A percentile compares a stretch with the other conserved stretches of the same genome.
Evolutionary conservation across 2,797 vertebrate genomes (phyloP).

Genomic region (Varecia variegata): DNA sequence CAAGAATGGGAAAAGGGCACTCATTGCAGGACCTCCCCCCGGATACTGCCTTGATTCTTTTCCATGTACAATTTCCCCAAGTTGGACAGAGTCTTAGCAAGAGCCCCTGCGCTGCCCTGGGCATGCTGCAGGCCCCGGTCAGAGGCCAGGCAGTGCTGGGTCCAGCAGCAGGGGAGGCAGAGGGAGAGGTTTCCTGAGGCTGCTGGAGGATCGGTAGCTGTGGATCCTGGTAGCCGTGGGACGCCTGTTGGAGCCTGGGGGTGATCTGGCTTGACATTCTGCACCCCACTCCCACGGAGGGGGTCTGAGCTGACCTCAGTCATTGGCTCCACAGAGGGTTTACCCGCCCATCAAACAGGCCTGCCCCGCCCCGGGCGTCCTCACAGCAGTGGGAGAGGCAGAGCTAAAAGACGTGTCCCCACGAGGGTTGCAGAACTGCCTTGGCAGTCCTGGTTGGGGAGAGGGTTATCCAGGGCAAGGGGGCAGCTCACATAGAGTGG

Average conservation of each 20-base stretch:
- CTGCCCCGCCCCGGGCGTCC: neutral
- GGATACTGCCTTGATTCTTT: neutral
- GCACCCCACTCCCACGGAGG: accelerated
- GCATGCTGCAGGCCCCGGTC: neutral
- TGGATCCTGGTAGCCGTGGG: neutral
- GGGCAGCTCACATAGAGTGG: neutral
- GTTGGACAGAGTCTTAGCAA: neutral
- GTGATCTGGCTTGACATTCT: accelerated
- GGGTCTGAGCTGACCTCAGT: neutral
- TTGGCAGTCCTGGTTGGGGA: too few relatives aligned
- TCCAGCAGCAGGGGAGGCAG: too few relatives aligned
- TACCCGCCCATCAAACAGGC: neutral
- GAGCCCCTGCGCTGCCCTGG: neutral
- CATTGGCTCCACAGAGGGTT: neutral
- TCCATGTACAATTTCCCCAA: neutral
- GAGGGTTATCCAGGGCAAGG: too few relatives aligned
- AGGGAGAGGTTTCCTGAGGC: neutral
- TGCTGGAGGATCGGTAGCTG: accelerated
- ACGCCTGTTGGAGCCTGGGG: neutral
- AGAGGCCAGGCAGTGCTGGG: neutral
- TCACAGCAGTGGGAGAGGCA: neutral
- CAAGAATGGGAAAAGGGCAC: neutral
- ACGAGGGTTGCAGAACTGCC: accelerated
- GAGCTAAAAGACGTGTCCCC: too few relatives aligned
- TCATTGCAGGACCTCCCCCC: neutral